These are phyloP conservation scores for Heptranchias perlo DNA, from an alignment of 2,113 vertebrate species.

Conservation along the genomic window DNA sequence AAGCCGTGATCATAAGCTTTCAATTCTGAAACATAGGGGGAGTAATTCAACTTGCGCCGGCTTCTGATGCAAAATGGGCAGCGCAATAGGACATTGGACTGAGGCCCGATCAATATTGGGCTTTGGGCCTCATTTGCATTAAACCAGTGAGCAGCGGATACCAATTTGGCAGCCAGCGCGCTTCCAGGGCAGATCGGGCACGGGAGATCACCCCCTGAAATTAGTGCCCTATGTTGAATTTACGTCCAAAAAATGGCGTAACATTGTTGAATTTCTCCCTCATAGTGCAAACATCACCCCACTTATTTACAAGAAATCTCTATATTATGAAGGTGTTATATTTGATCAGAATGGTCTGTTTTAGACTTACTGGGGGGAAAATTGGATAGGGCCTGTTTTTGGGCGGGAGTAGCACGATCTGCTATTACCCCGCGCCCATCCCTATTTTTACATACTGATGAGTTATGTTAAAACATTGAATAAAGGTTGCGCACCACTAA, in stretches of 20 bases:
- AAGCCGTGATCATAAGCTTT: background rate
- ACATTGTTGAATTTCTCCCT: background rate
- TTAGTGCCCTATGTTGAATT: background rate
- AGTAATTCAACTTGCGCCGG: background rate
- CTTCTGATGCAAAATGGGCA: background rate
- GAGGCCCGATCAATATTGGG: background rate
- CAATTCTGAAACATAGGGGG: background rate
- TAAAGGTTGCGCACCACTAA: too few relatives aligned
- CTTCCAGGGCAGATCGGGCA: background rate
- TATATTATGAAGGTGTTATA: background rate
- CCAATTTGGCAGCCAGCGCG: background rate
- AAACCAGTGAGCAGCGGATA: background rate
- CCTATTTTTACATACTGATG: too few relatives aligned
- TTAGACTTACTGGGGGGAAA: background rate
- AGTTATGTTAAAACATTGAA: too few relatives aligned
- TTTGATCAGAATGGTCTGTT: background rate
- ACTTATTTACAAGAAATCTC: background rate
- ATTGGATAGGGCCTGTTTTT: too few relatives aligned
- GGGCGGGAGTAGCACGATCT: too few relatives aligned
- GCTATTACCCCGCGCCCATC: too few relatives aligned
- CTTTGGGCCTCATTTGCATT: background rate
- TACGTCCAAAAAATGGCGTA: background rate
- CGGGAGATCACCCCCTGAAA: background rate
- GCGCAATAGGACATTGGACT: background rate
- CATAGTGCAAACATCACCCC: background rate